Percentiles rank a stretch among this genome's conserved stretches.
phyloP scores from a whole-genome alignment of 2,888 invertebrate species.

The Eucera pruinosa region DNA sequence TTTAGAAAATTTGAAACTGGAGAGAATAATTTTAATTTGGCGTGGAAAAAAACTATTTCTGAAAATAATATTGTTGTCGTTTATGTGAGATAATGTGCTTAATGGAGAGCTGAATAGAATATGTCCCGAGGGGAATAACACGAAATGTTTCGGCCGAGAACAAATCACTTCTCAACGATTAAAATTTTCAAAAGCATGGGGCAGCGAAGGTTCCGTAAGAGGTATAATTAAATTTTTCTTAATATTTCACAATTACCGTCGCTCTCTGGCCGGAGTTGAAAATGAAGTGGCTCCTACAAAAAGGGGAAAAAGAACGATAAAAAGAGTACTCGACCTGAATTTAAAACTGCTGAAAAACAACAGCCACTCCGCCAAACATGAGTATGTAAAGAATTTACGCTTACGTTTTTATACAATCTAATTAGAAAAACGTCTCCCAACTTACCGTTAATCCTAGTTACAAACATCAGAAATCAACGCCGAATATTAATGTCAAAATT shows the following conservation, averaged over 20 bases:
- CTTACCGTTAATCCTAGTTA: neutral
- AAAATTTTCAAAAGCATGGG: neutral
- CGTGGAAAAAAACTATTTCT: no score
- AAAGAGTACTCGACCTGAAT: conserved; percentile 42
- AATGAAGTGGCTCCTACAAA: neutral
- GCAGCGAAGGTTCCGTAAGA: neutral
- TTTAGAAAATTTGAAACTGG: no score
- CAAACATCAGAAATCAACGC: no score
- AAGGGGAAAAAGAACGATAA: neutral
- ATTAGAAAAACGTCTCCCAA: neutral
- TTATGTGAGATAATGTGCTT: no score
- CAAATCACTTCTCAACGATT: no score
- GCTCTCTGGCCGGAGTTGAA: neutral
- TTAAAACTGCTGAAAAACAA: conserved; percentile 26
- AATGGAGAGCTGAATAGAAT: no score
- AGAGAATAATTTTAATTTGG: no score
- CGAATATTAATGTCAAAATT: no score
- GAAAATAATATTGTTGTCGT: no score
- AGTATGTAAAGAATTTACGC: neutral
- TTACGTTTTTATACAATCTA: neutral
- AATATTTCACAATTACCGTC: conserved; percentile 4
- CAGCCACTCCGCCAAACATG: neutral
- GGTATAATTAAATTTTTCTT: conserved; percentile 4
- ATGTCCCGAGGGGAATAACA: no score
- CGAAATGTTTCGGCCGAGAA: no score